Evolutionary conservation across 2,113 vertebrate species (phyloP).

Genomic region (Brienomyrus longianalis): DNA sequence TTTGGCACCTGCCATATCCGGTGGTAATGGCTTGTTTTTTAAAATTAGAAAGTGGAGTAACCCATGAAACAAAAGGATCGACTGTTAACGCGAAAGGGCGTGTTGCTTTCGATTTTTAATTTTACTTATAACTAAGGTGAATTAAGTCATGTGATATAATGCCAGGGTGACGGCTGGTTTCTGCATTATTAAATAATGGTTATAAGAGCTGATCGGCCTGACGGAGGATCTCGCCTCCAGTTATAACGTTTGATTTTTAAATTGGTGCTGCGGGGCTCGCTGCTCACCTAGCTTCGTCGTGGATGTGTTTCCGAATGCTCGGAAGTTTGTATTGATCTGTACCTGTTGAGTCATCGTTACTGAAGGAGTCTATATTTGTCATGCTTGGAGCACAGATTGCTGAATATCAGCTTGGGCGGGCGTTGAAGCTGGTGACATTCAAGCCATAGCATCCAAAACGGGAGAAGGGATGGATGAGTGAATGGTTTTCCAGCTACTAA

Average conservation of each 20-base stretch:
- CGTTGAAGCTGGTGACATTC: background rate
- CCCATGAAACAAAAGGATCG: background rate
- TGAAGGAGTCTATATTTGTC: background rate
- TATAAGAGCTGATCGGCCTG: background rate
- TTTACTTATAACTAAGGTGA: background rate
- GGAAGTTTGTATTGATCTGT: background rate
- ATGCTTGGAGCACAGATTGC: background rate
- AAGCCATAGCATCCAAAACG: background rate
- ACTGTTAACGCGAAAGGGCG: background rate
- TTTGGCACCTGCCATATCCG: background rate
- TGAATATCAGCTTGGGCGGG: background rate
- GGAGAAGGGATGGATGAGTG: background rate
- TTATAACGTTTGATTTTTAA: background rate
- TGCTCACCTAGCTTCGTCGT: background rate
- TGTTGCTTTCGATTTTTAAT: background rate
- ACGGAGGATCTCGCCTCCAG: background rate
- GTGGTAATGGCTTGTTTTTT: constrained; percentile 2
- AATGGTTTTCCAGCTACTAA: background rate
- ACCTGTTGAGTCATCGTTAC: background rate
- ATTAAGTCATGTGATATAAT: background rate
- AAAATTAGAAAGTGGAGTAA: background rate
- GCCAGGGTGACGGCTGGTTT: background rate
- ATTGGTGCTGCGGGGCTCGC: background rate
- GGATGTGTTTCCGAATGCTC: background rate
- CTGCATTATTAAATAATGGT: background rate